A percentile compares a stretch with the other conserved stretches of the same genome.
phyloP scores from a whole-genome alignment of 2,797 vertebrate species.

The Gymnopithys bicolor region DNA sequence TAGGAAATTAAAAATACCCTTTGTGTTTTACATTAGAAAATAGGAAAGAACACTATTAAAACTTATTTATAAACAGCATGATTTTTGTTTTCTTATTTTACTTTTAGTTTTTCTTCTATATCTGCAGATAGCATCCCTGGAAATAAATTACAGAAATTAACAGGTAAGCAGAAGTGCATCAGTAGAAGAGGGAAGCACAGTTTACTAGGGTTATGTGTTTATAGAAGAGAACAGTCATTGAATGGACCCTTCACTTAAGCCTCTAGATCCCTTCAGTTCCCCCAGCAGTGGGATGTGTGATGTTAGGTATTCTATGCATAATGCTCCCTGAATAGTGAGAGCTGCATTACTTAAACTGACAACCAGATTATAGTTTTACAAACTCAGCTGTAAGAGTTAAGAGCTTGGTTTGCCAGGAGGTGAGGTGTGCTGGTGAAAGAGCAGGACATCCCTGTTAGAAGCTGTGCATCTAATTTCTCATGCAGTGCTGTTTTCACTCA shows the following conservation, averaged over 20 bases:
- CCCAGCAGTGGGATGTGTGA: background rate
- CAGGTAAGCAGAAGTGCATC: background rate
- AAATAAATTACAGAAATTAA: background rate
- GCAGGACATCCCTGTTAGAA: conserved; percentile 11
- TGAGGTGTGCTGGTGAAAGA: background rate
- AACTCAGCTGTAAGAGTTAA: background rate
- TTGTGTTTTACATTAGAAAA: background rate
- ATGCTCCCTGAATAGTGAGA: background rate
- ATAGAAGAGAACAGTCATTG: background rate
- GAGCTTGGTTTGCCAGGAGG: background rate
- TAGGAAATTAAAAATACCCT: background rate
- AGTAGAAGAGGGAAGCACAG: background rate
- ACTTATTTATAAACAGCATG: background rate
- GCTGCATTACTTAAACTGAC: background rate
- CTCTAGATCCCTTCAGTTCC: background rate
- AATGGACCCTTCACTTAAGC: background rate
- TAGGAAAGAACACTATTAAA: background rate
- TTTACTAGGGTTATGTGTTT: background rate
- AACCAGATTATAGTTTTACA: background rate
- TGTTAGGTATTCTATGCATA: background rate
- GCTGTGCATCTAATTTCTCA: conserved; percentile 47
- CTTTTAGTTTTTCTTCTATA: background rate
- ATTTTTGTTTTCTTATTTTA: background rate
- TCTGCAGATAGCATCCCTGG: accelerated
- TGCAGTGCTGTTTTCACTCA: conserved; percentile 59